phyloP scores from a whole-genome alignment of 2,888 invertebrate genomes.

The Dynastes tityus region DNA sequence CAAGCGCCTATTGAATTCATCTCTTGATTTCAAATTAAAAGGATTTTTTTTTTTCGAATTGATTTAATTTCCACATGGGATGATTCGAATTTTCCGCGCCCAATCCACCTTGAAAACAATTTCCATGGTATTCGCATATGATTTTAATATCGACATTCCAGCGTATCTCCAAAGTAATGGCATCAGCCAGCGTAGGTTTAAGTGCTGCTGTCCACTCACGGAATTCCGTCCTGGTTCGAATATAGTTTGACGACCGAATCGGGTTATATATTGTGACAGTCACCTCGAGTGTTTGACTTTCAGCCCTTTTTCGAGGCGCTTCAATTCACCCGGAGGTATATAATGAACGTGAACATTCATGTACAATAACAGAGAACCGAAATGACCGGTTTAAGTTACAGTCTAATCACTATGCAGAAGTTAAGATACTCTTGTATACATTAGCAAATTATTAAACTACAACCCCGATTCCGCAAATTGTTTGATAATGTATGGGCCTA shows the following conservation, averaged over 20 bases:
- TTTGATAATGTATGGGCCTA: too few species aligned
- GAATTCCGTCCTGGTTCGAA: constrained; percentile 55
- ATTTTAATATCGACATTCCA: constrained; percentile 53
- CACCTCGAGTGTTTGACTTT: constrained; percentile 48
- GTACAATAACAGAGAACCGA: too few species aligned
- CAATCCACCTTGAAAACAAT: constrained; percentile 28
- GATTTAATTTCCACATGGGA: background rate
- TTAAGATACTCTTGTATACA: too few species aligned
- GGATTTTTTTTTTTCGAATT: constrained; percentile 12
- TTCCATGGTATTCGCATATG: constrained; percentile 44
- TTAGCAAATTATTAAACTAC: too few species aligned
- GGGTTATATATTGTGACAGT: constrained; percentile 45
- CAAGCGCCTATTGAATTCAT: background rate
- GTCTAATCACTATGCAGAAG: too few species aligned
- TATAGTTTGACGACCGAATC: constrained; percentile 58
- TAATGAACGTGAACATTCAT: too few species aligned
- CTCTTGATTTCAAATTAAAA: constrained; percentile 4
- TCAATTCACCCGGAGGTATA: background rate
- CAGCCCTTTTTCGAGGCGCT: constrained; percentile 10
- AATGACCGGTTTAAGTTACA: too few species aligned
- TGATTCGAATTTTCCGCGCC: constrained; percentile 6
- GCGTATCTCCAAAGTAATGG: constrained; percentile 42
- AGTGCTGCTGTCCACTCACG: constrained; percentile 44
- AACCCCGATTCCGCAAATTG: too few species aligned
- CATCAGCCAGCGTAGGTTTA: constrained; percentile 7